phyloP scores from a whole-genome alignment of 2,888 invertebrate species.

The Aphrophora alni region DNA sequence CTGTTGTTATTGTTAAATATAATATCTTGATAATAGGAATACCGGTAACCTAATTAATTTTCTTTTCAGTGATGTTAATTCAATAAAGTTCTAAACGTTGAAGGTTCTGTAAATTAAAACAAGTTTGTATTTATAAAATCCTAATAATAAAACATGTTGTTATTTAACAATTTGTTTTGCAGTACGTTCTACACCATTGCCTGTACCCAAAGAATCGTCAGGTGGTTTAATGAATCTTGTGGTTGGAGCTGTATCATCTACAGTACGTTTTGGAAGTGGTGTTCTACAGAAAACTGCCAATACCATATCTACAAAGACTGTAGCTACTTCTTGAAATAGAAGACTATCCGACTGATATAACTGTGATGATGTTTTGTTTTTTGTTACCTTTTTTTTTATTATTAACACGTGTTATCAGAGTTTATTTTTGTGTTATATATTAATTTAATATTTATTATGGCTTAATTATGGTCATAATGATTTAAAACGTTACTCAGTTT shows the following conservation, averaged over 20 bases:
- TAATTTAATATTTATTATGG: not conserved
- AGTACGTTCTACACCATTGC: conserved; percentile 46
- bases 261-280: conserved; percentile 67
- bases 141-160: too few relatives aligned
- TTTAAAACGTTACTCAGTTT: not conserved
- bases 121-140: too few relatives aligned
- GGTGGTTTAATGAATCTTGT: conserved; percentile 63
- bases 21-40: too few relatives aligned
- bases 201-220: conserved; percentile 54
- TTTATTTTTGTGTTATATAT: not conserved
- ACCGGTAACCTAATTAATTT: too few relatives aligned
- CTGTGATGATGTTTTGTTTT: not conserved
- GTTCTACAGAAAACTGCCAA: conserved; percentile 52
- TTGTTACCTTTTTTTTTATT: not conserved
- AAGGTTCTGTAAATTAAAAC: too few relatives aligned
- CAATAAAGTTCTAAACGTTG: too few relatives aligned
- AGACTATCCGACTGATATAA: not conserved
- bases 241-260: conserved; percentile 63
- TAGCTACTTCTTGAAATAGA: not conserved
- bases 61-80: too few relatives aligned
- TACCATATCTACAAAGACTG: conserved; percentile 14
- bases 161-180: conserved; percentile 29
- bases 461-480: too few relatives aligned
- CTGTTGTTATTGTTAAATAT: too few relatives aligned
- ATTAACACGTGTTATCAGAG: not conserved